Base-by-base conservation (phyloP, 1,140 invertebrate species). In the Heliconius hewitsoni region DNA sequence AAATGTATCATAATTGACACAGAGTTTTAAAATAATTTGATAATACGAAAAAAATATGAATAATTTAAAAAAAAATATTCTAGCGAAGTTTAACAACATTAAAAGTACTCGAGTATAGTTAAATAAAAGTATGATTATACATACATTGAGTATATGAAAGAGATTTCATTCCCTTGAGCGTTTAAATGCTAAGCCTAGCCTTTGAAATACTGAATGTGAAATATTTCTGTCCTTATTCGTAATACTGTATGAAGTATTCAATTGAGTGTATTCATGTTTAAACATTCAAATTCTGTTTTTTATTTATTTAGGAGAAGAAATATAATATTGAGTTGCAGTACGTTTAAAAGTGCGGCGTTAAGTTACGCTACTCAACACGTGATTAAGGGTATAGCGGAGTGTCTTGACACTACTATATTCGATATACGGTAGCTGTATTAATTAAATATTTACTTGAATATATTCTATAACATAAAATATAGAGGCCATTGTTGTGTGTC, bases 181-280 rank as follows among this genome's bases (percentile, higher is more conserved):
- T 74, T 78, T 78, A 78, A 78, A 78, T 74, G 77, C 77, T 78
- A 74, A 78, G 72, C 72, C 77, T 70, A 70, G 72, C 77, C 50
- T 78, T 73, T 78, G 52, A 57, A 78, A 78, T 73, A 50, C 46
- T 30, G 27, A 39, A 72, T 77, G 71, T 72, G 27, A n/a, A 39
- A 73, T 46, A 73, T 42, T 73, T 34, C 72, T 73, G 72, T 39
- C 37, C 72, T 46, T 72, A 37, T 72, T 73, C 27, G 27, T 66
- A 66, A 42, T 73, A 72, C 19, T 55, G 50, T 74, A 60, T 74
- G 55, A 74, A 74, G 73, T 74, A 77, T 77, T 77, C 76, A 77
- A 73, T 77, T 77, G 71, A 77, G 72, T 71, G 50, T 77, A 77
- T 77, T 72, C 71, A 77, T 23, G 76, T 60, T 30, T 11, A 30